Base-by-base conservation (phyloP, 2,888 invertebrate species). In the Sipha maydis region DNA sequence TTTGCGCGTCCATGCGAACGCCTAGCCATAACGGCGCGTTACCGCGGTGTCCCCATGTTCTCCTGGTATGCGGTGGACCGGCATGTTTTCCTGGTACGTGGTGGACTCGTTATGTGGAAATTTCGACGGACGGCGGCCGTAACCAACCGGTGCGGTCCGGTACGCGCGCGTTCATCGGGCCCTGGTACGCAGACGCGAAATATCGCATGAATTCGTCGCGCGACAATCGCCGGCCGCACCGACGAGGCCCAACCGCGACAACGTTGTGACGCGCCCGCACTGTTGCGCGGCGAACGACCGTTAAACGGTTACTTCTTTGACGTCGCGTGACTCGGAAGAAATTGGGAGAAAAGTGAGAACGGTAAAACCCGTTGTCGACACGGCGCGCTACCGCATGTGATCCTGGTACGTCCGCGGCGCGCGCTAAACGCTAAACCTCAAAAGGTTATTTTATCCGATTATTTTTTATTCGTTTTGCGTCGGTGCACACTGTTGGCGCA, bases 91-190 rank as follows among this genome's bases (percentile, higher is more conserved):
- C 80, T 76, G 88, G 75, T 88, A 80, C 73, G 1, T 41, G 31
- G 56, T 82, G 80, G 88, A 88, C 80, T 73, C 56, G 69, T 82
- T 80, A 82, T 88, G 88, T 80, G 88, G 88, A 80, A 88, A 88
- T 80, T 80, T 69, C 77, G 48, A 9, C 48, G 48, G n/a, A 21
- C 17, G n/a, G n/a, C 38, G 38, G 67, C 48, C 38, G 14, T 25
- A 17, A 25, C 56, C 34, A 11, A 19, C 61, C n/a, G n/a, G 41
- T 61, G 3, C 41, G 54, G 75, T 11, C 3, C 75, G 34, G 19
- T 25, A 3, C n/a, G 14, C 17, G 9, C 48, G 71, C 38, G n/a
- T 41, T 21, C 89, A 69, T 83, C 41, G 0, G 21, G n/a, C 69
- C 83, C 89, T 77, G 77, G 83, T 83, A 83, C 34, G 38, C 69